Conservation (phyloP, 2,888 invertebrate species). For the Cheilosia soror region DNA sequence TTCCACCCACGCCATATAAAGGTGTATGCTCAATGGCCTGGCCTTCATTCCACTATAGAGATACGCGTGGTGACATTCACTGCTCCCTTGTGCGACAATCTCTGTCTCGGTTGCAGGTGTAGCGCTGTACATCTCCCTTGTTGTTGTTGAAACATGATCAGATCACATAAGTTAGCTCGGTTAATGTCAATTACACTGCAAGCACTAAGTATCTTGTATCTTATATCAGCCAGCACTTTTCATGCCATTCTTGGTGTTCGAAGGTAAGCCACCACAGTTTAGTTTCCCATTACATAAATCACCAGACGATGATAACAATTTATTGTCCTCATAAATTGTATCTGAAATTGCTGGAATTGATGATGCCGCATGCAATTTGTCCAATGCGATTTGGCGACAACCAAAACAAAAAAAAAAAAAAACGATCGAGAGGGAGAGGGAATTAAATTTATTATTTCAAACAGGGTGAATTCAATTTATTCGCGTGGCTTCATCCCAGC, state of each 20-base stretch:
- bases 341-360: conserved; percentile 9
- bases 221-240: conserved; percentile 4
- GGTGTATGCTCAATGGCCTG: conserved; percentile 24
- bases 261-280: conserved; percentile 61
- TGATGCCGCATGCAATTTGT: conserved; percentile 45
- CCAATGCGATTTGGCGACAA: conserved; percentile 1
- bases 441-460: conserved; percentile 44
- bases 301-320: conserved; percentile 49
- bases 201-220: conserved; percentile 30
- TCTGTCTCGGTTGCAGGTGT: conserved; percentile 55
- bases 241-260: conserved; percentile 30
- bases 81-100: conserved; percentile 25
- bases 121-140: conserved; percentile 27
- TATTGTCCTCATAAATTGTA: conserved; percentile 47
- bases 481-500: conserved; percentile 51
- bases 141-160: conserved; percentile 43
- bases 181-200: conserved; percentile 58
- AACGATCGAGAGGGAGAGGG: neutral
- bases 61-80: conserved; percentile 34
- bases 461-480: conserved; percentile 57
- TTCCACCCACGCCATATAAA: conserved; percentile 48
- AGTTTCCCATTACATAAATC: conserved; percentile 62
- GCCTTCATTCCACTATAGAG: conserved; percentile 32
- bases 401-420: neutral
- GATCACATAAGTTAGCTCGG: conserved; percentile 59